Evolutionary conservation across 2,797 vertebrate species (phyloP).

Genomic region (Propithecus perrieri): DNA sequence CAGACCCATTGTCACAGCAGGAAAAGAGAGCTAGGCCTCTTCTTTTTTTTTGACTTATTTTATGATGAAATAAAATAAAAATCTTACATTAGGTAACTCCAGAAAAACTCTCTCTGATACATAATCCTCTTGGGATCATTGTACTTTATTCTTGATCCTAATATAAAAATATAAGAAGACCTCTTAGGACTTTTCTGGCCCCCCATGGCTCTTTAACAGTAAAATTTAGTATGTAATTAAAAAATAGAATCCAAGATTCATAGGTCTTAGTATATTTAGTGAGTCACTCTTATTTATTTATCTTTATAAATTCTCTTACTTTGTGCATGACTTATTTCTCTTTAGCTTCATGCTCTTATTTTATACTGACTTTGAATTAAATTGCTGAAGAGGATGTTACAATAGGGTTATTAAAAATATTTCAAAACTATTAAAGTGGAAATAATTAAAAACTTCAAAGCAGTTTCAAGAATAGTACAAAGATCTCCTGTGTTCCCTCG

Average conservation of each 20-base stretch:
- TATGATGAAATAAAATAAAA: background rate
- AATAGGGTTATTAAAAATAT: background rate
- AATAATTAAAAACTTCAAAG: background rate
- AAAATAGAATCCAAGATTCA: background rate
- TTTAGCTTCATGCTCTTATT: background rate
- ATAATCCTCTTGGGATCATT: background rate
- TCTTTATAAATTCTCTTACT: background rate
- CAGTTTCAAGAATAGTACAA: background rate
- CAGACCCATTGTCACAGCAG: too few relatives aligned
- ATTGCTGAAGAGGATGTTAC: background rate
- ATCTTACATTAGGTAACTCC: background rate
- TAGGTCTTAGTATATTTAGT: background rate
- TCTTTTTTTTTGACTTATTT: background rate
- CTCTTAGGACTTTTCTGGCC: background rate
- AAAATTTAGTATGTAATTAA: background rate
- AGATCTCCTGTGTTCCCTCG: background rate
- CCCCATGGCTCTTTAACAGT: background rate
- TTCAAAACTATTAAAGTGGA: background rate
- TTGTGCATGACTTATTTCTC: background rate
- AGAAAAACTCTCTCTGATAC: background rate
- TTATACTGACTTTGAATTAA: background rate
- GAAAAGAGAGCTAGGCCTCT: background rate
- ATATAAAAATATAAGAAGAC: background rate
- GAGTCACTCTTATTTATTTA: background rate
- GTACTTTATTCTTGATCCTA: background rate